These are phyloP conservation scores for Ashinkailepas kermadecensis DNA, from an alignment of 2,888 invertebrate species.

Conservation along the genomic window DNA sequence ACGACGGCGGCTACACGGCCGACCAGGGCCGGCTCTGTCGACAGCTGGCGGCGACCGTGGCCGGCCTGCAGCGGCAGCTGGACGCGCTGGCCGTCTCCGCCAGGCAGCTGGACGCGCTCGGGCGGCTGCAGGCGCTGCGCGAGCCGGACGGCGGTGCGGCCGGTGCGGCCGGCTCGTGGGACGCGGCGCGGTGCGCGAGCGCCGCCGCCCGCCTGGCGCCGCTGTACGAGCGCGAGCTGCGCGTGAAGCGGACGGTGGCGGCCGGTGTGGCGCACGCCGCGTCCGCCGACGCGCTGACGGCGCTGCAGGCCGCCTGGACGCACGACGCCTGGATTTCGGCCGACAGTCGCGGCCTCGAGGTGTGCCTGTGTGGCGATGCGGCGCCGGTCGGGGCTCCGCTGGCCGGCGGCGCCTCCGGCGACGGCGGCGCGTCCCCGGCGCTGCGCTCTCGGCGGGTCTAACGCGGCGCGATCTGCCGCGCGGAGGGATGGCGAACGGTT, in stretches of 20 bases:
- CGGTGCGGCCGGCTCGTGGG: not conserved
- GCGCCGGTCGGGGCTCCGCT: not conserved
- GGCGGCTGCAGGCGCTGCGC: not conserved
- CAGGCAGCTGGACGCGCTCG: not conserved
- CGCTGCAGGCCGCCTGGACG: slow-evolving; percentile 2
- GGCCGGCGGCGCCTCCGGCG: not conserved
- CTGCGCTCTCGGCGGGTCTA: not conserved
- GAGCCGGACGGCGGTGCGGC: too few relatives aligned
- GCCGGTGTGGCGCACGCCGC: not conserved
- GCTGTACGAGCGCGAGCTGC: not conserved
- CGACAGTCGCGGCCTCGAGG: not conserved
- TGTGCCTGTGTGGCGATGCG: not conserved
- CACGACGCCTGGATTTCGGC: not conserved
- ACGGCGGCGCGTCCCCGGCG: not conserved
- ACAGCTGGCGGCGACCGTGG: not conserved
- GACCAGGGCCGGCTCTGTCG: not conserved
- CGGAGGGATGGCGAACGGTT: too few relatives aligned
- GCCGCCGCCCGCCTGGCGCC: not conserved
- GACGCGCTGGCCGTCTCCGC: not conserved
- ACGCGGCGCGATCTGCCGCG: not conserved
- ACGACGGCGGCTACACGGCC: not conserved
- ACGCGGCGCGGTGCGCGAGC: not conserved
- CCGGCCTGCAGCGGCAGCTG: not conserved
- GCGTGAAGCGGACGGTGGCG: not conserved
- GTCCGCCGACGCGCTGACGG: not conserved